Evolutionary conservation across 1,140 invertebrate genomes (phyloP).

Genomic region (Drosophila busckii): DNA sequence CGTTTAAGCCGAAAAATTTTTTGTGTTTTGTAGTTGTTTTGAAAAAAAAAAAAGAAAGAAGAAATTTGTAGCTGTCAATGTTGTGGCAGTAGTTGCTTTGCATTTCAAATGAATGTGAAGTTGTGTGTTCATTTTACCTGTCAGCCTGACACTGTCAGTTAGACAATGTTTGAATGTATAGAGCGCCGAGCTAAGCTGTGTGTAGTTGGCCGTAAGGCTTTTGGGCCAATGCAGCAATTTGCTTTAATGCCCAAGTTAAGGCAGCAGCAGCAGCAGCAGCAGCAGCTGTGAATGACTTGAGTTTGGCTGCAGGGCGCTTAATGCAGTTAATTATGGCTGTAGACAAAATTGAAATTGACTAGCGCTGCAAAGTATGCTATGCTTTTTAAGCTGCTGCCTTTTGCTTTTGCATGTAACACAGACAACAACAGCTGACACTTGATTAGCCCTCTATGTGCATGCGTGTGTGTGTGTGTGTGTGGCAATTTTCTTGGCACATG

Average conservation of each 20-base stretch:
- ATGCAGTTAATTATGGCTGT: slow-evolving; percentile 68
- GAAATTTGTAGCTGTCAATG: slow-evolving; percentile 46
- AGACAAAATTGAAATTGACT: slow-evolving; percentile 19
- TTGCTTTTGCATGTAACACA: slow-evolving; percentile 11
- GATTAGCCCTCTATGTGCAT: slow-evolving; percentile 45
- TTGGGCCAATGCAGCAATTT: slow-evolving; percentile 56
- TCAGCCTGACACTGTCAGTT: slow-evolving; percentile 32
- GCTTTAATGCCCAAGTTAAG: slow-evolving; percentile 63
- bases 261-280: not conserved
- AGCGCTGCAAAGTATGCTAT: slow-evolving; percentile 37
- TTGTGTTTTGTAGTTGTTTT: slow-evolving; percentile 17
- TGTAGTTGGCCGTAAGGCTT: slow-evolving; percentile 19
- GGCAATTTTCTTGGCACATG: slow-evolving; percentile 44
- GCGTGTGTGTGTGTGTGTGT: slow-evolving; percentile 12
- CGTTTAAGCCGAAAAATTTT: slow-evolving; percentile 26
- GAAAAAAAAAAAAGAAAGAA: not conserved
- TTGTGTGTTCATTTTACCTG: slow-evolving; percentile 40
- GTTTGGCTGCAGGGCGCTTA: not conserved
- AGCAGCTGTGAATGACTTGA: slow-evolving; percentile 9
- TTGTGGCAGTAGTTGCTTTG: slow-evolving; percentile 43
- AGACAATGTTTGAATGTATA: slow-evolving; percentile 23
- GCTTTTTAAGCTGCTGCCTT: not conserved
- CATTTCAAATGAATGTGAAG: slow-evolving; percentile 29
- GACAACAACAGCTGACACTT: slow-evolving; percentile 49
- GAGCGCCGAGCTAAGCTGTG: slow-evolving; percentile 40